phyloP scores from a whole-genome alignment of 92 coral and sea anemone genomes.

The Diadumene lineata region DNA sequence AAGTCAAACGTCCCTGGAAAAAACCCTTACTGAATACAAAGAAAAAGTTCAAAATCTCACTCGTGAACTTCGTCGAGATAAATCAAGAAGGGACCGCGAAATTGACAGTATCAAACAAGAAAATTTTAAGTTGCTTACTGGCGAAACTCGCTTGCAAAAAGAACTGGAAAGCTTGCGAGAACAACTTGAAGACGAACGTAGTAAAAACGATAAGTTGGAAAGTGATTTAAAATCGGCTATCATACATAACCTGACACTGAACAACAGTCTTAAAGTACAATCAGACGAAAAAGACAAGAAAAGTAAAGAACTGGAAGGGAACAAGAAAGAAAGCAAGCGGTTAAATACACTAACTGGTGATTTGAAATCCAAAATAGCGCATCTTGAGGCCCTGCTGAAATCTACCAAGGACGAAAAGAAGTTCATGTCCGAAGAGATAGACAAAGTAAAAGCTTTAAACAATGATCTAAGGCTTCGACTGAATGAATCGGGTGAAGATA shows the following conservation, averaged over 20 bases:
- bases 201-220: constrained; percentile 49
- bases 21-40: constrained; percentile 38
- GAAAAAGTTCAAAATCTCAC: constrained; percentile 39
- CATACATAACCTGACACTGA: constrained; percentile 48
- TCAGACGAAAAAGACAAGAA: constrained; percentile 27
- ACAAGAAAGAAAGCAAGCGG: constrained; percentile 35
- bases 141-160: constrained; percentile 24
- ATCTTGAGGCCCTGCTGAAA: constrained; percentile 42
- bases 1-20: constrained; percentile 4
- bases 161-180: constrained; percentile 26
- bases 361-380: constrained; percentile 33
- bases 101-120: constrained; percentile 35
- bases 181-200: constrained; percentile 27
- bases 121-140: constrained; percentile 25
- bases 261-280: constrained; percentile 34
- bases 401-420: constrained; percentile 47
- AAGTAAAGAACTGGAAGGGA: constrained; percentile 24
- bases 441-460: constrained; percentile 43
- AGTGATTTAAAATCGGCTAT: constrained; percentile 53
- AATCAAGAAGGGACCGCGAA: constrained; percentile 30
- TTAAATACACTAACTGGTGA: constrained; percentile 33
- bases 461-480: constrained; percentile 49
- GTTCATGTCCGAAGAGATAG: constrained; percentile 42
- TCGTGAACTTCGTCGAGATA: constrained; percentile 49
- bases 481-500: constrained; percentile 65